These are phyloP conservation scores for Xyrichtys novacula DNA, from an alignment of 2,797 vertebrate genomes.

Conservation along the genomic window DNA sequence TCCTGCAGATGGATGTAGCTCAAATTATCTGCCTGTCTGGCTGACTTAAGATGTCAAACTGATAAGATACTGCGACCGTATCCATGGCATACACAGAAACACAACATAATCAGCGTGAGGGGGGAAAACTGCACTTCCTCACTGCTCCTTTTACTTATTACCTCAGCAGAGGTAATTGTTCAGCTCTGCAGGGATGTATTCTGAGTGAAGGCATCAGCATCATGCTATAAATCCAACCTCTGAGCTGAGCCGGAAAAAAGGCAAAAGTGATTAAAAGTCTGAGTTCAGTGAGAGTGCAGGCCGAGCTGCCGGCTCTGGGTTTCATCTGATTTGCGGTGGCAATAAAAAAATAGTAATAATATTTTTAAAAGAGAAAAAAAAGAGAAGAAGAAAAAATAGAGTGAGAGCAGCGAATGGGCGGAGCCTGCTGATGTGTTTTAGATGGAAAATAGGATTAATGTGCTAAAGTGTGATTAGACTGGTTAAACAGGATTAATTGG, in stretches of 20 bases:
- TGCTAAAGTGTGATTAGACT: conserved; percentile 99
- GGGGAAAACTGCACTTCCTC: conserved; percentile 67
- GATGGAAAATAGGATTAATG: conserved; percentile 99
- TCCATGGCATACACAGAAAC: conserved; percentile 68
- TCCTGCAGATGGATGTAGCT: conserved; percentile 73
- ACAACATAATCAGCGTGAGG: conserved; percentile 55
- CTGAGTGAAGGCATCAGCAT: conserved; percentile 91
- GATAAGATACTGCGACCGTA: conserved; percentile 77
- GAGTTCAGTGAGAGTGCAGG: conserved; percentile 98
- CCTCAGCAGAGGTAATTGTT: conserved; percentile 90
- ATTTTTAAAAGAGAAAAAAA: conserved; percentile 17
- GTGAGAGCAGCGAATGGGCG: too few species aligned
- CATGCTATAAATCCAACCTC: conserved; percentile 94
- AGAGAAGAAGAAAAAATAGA: too few species aligned
- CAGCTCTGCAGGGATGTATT: conserved; percentile 91
- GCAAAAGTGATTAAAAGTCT: conserved; percentile 80
- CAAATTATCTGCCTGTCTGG: conserved; percentile 68
- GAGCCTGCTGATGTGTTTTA: conserved; percentile 95
- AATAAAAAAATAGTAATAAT: conserved; percentile 87
- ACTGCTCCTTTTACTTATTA: conserved; percentile 77
- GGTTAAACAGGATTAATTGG: conserved; percentile 99
- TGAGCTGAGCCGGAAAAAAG: conserved; percentile 71
- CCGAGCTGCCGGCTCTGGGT: conserved; percentile 89
- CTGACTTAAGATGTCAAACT: conserved; percentile 76
- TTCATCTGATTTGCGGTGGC: conserved; percentile 97